Evolutionary conservation across 2,888 invertebrate species (phyloP).

Genomic region (Diloba caeruleocephala): DNA sequence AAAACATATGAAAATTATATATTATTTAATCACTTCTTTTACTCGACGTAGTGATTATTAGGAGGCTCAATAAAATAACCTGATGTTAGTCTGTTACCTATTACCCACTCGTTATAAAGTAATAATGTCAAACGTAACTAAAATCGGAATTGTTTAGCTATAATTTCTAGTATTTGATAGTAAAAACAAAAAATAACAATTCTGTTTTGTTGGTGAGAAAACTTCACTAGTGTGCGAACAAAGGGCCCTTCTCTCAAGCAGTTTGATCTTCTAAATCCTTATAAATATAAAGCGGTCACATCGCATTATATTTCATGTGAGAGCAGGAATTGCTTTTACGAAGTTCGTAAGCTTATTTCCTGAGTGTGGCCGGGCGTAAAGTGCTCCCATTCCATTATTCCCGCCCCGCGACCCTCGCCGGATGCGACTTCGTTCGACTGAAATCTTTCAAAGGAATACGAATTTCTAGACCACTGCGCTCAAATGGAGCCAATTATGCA

Average conservation of each 20-base stretch:
- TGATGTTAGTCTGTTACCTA: no score
- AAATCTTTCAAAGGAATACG: constrained; percentile 78
- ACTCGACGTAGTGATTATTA: no score
- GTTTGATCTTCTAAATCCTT: constrained; percentile 82
- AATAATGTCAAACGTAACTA: no score
- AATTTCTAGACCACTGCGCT: constrained; percentile 79
- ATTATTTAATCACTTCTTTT: no score
- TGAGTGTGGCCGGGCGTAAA: constrained; percentile 85
- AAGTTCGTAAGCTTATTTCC: constrained; percentile 89
- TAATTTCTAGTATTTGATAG: no score
- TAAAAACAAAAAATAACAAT: constrained; percentile 19
- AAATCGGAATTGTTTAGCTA: not conserved
- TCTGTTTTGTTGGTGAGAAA: constrained; percentile 25
- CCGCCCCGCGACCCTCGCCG: constrained; percentile 62
- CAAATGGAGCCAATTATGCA: constrained; percentile 77
- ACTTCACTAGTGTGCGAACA: constrained; percentile 45
- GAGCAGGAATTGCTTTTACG: constrained; percentile 87
- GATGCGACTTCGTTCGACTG: constrained; percentile 69
- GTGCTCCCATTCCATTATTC: constrained; percentile 88
- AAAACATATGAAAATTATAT: no score
- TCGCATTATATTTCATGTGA: constrained; percentile 86
- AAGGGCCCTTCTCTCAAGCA: constrained; percentile 66
- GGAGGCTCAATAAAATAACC: no score
- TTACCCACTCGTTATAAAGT: no score
- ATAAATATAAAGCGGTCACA: constrained; percentile 86